Evolutionary conservation across 1,140 invertebrate species (phyloP).

Genomic region (Halictus rubicundus): DNA sequence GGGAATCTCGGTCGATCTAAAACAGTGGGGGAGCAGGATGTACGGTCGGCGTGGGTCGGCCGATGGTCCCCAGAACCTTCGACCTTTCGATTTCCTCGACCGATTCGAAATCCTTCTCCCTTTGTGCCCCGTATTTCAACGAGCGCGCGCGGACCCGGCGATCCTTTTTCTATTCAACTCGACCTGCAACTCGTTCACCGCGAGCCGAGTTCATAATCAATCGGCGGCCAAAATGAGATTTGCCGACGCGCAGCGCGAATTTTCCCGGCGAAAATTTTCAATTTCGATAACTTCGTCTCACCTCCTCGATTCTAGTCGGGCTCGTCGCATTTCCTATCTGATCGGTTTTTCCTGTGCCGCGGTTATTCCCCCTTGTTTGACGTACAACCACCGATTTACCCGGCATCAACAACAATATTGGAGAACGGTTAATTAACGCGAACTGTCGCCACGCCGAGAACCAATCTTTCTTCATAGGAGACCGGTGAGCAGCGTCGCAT

Average conservation of each 20-base stretch:
- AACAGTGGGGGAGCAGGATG: slow-evolving; percentile 1
- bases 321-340: neutral
- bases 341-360: neutral
- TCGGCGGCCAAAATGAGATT: slow-evolving; percentile 26
- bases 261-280: slow-evolving; percentile 29
- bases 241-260: slow-evolving; percentile 17
- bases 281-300: slow-evolving; percentile 29
- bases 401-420: neutral
- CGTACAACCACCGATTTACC: neutral
- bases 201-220: slow-evolving; percentile 31
- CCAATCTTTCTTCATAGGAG: neutral
- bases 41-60: neutral
- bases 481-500: neutral
- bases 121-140: slow-evolving; percentile 41
- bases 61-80: neutral
- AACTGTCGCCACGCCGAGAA: neutral
- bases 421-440: neutral
- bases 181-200: slow-evolving; percentile 24
- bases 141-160: neutral
- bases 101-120: slow-evolving; percentile 8
- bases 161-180: slow-evolving; percentile 35
- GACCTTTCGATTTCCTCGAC: slow-evolving; percentile 44
- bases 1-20: slow-evolving; percentile 12
- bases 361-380: neutral
- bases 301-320: neutral